phyloP scores from a whole-genome alignment of 2,888 invertebrate species.

The Cotesia congregata region DNA sequence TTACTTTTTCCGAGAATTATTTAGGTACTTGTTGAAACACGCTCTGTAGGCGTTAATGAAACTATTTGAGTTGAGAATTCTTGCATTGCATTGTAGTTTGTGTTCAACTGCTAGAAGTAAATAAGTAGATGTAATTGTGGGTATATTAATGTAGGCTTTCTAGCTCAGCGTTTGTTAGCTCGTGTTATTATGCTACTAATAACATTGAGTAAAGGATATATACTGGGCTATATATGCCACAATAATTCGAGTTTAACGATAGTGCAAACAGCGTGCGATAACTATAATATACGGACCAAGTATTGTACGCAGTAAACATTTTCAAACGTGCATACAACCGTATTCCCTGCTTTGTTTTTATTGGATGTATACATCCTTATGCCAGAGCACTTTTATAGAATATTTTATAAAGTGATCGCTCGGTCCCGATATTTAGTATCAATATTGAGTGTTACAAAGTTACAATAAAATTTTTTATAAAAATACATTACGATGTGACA shows the following conservation, averaged over 20 bases:
- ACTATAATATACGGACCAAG: slow-evolving; percentile 45
- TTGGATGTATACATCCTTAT: background rate
- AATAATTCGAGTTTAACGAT: slow-evolving; percentile 48
- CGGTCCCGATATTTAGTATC: too few relatives aligned
- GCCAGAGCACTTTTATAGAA: background rate
- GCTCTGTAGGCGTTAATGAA: background rate
- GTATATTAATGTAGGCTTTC: background rate
- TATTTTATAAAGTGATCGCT: too few relatives aligned
- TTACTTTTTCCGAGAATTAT: background rate
- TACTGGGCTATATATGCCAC: slow-evolving; percentile 21
- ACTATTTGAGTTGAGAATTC: background rate
- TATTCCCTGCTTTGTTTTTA: too few relatives aligned
- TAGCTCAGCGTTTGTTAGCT: background rate
- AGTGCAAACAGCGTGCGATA: slow-evolving; percentile 50
- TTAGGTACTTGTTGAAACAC: background rate
- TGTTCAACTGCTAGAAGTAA: background rate
- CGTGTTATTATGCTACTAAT: background rate
- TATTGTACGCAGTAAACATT: slow-evolving; percentile 41
- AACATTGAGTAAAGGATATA: background rate
- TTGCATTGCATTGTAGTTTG: background rate
- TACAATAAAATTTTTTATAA: too few relatives aligned
- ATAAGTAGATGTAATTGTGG: background rate
- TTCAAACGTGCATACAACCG: background rate
- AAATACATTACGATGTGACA: too few relatives aligned
- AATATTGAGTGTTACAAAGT: too few relatives aligned